Conservation (phyloP, 2,113 vertebrate genomes). For the Gulo gulo region DNA sequence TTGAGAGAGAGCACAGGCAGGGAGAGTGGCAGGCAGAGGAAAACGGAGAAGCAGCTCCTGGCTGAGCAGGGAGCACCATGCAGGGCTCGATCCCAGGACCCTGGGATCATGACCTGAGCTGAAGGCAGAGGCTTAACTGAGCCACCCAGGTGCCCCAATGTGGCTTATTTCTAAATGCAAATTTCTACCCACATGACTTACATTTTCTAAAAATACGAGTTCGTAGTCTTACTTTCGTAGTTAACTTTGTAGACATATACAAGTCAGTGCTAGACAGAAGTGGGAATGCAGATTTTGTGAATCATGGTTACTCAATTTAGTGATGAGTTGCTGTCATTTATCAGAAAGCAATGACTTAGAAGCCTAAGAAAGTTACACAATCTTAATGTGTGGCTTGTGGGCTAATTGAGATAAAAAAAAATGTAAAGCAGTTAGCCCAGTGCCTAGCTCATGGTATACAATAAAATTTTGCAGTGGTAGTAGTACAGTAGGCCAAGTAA, state of each 20-base stretch:
- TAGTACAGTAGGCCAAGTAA: background rate
- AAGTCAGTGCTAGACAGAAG: background rate
- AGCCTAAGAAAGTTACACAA: background rate
- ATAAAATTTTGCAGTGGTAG: background rate
- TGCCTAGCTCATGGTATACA: background rate
- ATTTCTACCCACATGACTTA: background rate
- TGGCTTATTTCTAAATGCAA: slow-evolving; percentile 26
- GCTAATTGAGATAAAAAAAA: background rate
- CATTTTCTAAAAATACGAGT: slow-evolving; percentile 5
- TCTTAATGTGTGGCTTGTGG: background rate
- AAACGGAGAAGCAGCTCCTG: background rate
- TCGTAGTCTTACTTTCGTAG: background rate
- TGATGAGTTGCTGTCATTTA: slow-evolving; percentile 12
- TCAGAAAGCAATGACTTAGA: slow-evolving; percentile 37
- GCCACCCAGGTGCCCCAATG: too few relatives aligned
- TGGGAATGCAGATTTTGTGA: slow-evolving; percentile 45
- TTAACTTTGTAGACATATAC: background rate
- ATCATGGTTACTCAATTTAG: slow-evolving; percentile 43
- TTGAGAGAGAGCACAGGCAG: background rate
- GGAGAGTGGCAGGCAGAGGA: background rate
- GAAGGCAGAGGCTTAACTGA: too few relatives aligned
- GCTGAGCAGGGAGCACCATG: background rate
- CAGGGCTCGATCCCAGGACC: background rate
- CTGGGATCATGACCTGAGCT: background rate
- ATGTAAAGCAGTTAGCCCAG: background rate